These are phyloP conservation scores for Dascillus cervinus DNA, from an alignment of 2,888 invertebrate genomes.

Conservation along the genomic window DNA sequence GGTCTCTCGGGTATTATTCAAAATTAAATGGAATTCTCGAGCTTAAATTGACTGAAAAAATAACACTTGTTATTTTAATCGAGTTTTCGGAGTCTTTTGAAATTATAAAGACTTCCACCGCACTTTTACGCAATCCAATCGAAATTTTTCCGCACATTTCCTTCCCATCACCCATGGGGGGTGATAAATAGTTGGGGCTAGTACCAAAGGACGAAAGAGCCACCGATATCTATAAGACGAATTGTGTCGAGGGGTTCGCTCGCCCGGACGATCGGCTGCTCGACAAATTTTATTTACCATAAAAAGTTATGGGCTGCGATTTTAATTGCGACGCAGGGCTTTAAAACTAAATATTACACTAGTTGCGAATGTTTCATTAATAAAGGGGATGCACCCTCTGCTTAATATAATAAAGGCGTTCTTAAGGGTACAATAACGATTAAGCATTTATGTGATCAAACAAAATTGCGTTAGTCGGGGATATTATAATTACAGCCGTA, in stretches of 20 bases:
- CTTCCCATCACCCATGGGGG: neutral
- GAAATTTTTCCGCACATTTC: too few relatives aligned
- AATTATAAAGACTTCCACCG: too few relatives aligned
- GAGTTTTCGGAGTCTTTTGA: too few relatives aligned
- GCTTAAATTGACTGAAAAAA: slow-evolving; percentile 25
- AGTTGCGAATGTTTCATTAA: too few relatives aligned
- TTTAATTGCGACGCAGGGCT: too few relatives aligned
- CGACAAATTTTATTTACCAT: too few relatives aligned
- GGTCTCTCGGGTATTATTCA: slow-evolving; percentile 26
- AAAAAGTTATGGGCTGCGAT: too few relatives aligned
- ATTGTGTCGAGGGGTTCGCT: slow-evolving; percentile 6
- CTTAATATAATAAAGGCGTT: slow-evolving; percentile 17
- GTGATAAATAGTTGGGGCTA: slow-evolving; percentile 4
- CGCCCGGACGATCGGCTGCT: too few relatives aligned
- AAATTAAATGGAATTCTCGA: slow-evolving; percentile 27
- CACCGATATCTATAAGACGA: slow-evolving; percentile 8
- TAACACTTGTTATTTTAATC: slow-evolving; percentile 27
- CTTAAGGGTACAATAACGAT: slow-evolving; percentile 13
- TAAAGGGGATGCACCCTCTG: too few relatives aligned
- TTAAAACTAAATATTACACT: too few relatives aligned
- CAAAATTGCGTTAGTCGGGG: slow-evolving; percentile 12
- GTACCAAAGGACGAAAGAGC: slow-evolving; percentile 6
- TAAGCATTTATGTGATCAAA: slow-evolving; percentile 19
- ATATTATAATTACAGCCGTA: slow-evolving; percentile 5
- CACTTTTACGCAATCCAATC: too few relatives aligned